Evolutionary conservation across 2,888 invertebrate species (phyloP).

Genomic region (Tipula unca): DNA sequence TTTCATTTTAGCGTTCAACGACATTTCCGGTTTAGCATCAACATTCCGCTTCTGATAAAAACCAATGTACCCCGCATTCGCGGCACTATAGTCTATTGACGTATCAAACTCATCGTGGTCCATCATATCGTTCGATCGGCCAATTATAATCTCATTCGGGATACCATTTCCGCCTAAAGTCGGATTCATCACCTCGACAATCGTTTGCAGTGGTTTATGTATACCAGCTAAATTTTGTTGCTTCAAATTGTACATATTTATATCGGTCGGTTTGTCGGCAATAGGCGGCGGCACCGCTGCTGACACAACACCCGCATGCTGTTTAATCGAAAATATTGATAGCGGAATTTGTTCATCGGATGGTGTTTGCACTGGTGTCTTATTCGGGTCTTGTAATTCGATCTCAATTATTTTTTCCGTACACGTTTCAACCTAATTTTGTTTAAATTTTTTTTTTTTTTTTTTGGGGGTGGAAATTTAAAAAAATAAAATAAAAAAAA

Average conservation of each 20-base stretch:
- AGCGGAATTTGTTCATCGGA: constrained; percentile 49
- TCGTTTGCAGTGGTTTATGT: constrained; percentile 32
- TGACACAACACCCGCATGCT: not conserved
- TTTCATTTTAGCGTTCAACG: constrained; percentile 44
- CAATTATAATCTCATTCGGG: constrained; percentile 39
- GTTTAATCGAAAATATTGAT: not conserved
- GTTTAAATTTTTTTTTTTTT: constrained; percentile 23
- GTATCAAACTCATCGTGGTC: constrained; percentile 27
- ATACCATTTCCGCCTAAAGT: constrained; percentile 40
- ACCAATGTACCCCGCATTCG: not conserved
- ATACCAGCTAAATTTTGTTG: not conserved
- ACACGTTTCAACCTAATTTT: constrained; percentile 72
- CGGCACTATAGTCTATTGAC: not conserved
- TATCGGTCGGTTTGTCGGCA: not conserved
- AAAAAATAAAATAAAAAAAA: constrained; percentile 22
- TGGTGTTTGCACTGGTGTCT: constrained; percentile 44
- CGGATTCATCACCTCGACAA: constrained; percentile 43
- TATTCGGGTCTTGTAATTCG: constrained; percentile 61
- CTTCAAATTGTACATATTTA: constrained; percentile 17
- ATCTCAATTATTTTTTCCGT: constrained; percentile 86
- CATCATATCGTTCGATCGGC: constrained; percentile 33
- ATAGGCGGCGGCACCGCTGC: not conserved
- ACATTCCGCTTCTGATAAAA: too few species aligned
- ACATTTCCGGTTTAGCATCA: constrained; percentile 31
- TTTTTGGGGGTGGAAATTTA: not conserved